phyloP scores from a whole-genome alignment of 2,888 invertebrate genomes.

The Alloscopus bannaensis region DNA sequence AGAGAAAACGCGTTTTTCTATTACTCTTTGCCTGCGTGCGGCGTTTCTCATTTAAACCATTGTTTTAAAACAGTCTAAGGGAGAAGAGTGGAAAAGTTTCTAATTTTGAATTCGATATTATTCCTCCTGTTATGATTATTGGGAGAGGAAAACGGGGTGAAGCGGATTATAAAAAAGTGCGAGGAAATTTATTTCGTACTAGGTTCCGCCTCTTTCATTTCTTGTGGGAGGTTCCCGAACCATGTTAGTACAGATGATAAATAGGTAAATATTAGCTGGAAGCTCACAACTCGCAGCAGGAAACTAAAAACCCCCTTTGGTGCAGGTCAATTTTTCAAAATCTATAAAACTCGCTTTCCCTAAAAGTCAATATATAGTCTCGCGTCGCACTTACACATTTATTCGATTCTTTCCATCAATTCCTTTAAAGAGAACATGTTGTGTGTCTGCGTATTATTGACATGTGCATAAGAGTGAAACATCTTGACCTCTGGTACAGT shows the following conservation, averaged over 20 bases:
- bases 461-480: conserved; percentile 56
- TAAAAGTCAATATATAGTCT: conserved; percentile 41
- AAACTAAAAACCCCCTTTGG: conserved; percentile 73
- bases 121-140: conserved; percentile 56
- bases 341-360: conserved; percentile 43
- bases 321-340: conserved; percentile 73
- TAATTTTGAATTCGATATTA: conserved; percentile 61
- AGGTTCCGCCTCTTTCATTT: conserved; percentile 67
- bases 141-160: conserved; percentile 54
- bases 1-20: too few relatives aligned
- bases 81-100: too few relatives aligned
- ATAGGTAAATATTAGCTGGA: conserved; percentile 73
- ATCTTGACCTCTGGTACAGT: conserved; percentile 73
- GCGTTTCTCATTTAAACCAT: background rate
- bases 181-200: conserved; percentile 70
- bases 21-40: too few relatives aligned
- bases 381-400: conserved; percentile 32
- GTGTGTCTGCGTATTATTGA: conserved; percentile 51
- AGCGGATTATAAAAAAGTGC: conserved; percentile 67
- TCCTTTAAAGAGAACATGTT: conserved; percentile 30
- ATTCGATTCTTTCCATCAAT: too few relatives aligned
- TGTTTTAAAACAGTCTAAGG: conserved; percentile 45
- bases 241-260: conserved; percentile 72
- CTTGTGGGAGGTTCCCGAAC: conserved; percentile 67
- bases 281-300: conserved; percentile 73